phyloP scores from a whole-genome alignment of 2,888 invertebrate species.

The Lasioglossum malachurum region DNA sequence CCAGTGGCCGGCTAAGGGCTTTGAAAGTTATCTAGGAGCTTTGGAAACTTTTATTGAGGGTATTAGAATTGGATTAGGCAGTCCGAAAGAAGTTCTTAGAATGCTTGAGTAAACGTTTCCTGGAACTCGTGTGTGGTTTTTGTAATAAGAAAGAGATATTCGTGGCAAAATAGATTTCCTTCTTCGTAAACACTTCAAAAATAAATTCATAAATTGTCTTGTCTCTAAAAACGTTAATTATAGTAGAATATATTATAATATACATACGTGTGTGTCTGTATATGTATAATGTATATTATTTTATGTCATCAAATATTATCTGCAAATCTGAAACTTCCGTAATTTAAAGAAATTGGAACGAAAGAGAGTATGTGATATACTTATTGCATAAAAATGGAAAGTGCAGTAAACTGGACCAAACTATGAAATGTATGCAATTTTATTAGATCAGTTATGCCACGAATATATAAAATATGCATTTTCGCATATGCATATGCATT shows the following conservation, averaged over 20 bases:
- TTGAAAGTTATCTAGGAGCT: slow-evolving; percentile 8
- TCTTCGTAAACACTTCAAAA: background rate
- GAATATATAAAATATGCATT: background rate
- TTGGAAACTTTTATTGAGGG: slow-evolving; percentile 22
- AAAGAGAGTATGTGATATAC: too few species aligned
- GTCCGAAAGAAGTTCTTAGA: background rate
- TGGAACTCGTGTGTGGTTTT: background rate
- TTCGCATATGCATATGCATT: too few species aligned
- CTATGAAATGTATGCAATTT: background rate
- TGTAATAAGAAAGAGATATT: background rate
- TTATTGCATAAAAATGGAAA: background rate
- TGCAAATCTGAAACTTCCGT: background rate
- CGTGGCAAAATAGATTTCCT: background rate
- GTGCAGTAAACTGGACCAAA: background rate
- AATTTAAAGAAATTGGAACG: background rate
- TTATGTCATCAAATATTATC: background rate
- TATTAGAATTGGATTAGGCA: slow-evolving; percentile 32
- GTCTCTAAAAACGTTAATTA: background rate
- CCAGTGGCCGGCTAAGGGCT: background rate
- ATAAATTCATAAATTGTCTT: background rate
- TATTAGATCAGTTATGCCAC: background rate
- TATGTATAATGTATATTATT: too few species aligned
- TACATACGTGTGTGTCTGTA: too few species aligned
- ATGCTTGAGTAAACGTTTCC: slow-evolving; percentile 20
- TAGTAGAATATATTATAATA: background rate